Evolutionary conservation across 2,888 invertebrate genomes (phyloP).

Genomic region (Nomada ferruginata): DNA sequence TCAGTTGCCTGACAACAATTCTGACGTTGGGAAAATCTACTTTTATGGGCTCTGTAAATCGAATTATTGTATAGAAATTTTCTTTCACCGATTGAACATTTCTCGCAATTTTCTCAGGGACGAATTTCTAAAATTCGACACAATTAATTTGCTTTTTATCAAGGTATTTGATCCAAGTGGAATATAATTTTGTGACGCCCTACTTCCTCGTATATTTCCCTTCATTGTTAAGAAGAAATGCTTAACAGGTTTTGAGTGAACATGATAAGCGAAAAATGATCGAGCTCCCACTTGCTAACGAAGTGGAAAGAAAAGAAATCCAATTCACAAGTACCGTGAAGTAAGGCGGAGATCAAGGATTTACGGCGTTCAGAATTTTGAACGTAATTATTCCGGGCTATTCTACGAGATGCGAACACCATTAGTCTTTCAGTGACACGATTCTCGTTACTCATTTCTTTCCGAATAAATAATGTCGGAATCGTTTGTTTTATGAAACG

Average conservation of each 20-base stretch:
- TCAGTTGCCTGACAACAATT: too few relatives aligned
- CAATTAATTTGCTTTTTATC: not conserved
- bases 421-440: slow-evolving; percentile 19
- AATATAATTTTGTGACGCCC: not conserved
- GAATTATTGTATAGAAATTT: too few relatives aligned
- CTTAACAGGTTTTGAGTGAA: slow-evolving; percentile 23
- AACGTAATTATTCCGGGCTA: not conserved
- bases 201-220: slow-evolving; percentile 4
- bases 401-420: not conserved
- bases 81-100: too few relatives aligned
- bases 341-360: not conserved
- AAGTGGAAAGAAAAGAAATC: slow-evolving; percentile 29
- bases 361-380: slow-evolving; percentile 11
- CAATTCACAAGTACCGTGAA: not conserved
- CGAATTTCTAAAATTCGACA: too few relatives aligned
- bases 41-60: too few relatives aligned
- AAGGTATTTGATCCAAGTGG: not conserved
- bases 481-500: not conserved
- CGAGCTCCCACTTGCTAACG: slow-evolving; percentile 26
- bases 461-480: slow-evolving; percentile 1
- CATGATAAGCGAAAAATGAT: slow-evolving; percentile 41
- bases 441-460: slow-evolving; percentile 3
- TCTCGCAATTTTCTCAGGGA: too few relatives aligned
- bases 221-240: slow-evolving; percentile 9
- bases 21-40: too few relatives aligned